phyloP scores from a whole-genome alignment of 2,113 vertebrate species.

The Scortum barcoo region DNA sequence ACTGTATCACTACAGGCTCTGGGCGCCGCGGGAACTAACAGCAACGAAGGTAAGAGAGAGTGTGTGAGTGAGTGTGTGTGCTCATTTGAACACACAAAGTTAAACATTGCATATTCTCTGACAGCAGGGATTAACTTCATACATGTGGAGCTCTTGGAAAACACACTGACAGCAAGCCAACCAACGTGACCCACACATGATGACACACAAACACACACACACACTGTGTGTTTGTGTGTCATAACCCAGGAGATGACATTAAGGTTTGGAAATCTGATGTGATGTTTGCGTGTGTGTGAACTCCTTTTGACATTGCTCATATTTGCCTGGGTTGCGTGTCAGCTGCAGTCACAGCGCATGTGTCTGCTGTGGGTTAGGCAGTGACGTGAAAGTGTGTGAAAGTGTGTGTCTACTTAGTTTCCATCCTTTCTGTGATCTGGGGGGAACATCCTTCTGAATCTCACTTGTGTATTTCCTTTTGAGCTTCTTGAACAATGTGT shows the following conservation, averaged over 20 bases:
- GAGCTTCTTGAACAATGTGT: background rate
- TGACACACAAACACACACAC: constrained; percentile 4
- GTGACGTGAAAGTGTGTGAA: constrained; percentile 50
- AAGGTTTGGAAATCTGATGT: constrained; percentile 61
- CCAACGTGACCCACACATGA: background rate
- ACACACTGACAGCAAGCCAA: background rate
- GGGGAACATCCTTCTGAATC: constrained; percentile 1
- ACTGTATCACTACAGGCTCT: constrained; percentile 83
- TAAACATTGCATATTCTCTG: constrained; percentile 33
- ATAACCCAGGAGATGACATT: constrained; percentile 25
- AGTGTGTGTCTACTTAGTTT: constrained; percentile 13
- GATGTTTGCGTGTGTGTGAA: constrained; percentile 33
- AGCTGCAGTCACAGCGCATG: constrained; percentile 47
- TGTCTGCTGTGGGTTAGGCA: constrained; percentile 43
- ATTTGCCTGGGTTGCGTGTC: constrained; percentile 50
- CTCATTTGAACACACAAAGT: constrained; percentile 20
- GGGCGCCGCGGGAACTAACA: constrained; percentile 69
- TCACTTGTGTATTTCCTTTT: constrained; percentile 8
- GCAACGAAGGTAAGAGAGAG: constrained; percentile 81
- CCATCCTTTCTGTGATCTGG: background rate
- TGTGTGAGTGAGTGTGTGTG: constrained; percentile 11
- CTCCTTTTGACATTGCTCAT: constrained; percentile 59
- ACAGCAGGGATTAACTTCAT: constrained; percentile 48
- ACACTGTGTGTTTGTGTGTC: constrained; percentile 1
- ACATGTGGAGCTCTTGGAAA: constrained; percentile 33